A percentile compares a stretch with the other conserved stretches of the same genome.
These are phyloP conservation scores for Scortum barcoo DNA, from an alignment of 2,113 vertebrate genomes.

Conservation along the genomic window DNA sequence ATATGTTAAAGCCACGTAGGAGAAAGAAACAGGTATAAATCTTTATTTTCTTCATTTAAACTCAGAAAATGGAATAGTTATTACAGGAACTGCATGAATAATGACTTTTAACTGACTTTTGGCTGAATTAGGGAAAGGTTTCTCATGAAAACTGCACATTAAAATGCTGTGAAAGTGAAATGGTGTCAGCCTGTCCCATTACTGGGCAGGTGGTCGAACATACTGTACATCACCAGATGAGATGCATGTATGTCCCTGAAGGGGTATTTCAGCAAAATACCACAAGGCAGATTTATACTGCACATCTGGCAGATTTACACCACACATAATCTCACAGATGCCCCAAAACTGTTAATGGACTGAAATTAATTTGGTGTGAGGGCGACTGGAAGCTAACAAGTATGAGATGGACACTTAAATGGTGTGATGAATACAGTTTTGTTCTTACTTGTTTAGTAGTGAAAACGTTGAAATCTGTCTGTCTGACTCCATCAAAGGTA, in stretches of 20 bases:
- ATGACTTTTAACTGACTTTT: background rate
- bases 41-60: too few relatives aligned
- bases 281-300: conserved; percentile 55
- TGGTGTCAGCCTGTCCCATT: background rate
- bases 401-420: background rate
- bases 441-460: background rate
- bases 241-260: conserved; percentile 17
- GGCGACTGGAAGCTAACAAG: background rate
- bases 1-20: too few relatives aligned
- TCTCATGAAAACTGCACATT: conserved; percentile 21
- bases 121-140: background rate
- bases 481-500: background rate
- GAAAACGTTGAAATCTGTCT: background rate
- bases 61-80: too few relatives aligned
- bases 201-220: conserved; percentile 52
- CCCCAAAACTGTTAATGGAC: conserved; percentile 13
- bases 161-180: conserved; percentile 12
- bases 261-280: conserved; percentile 48
- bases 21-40: too few relatives aligned
- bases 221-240: conserved; percentile 36
- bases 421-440: background rate
- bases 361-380: background rate
- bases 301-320: conserved; percentile 51
- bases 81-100: too few relatives aligned
- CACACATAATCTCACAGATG: conserved; percentile 25